Base-by-base conservation (phyloP, 2,113 vertebrate species). In the Mormyrus iriodes region DNA sequence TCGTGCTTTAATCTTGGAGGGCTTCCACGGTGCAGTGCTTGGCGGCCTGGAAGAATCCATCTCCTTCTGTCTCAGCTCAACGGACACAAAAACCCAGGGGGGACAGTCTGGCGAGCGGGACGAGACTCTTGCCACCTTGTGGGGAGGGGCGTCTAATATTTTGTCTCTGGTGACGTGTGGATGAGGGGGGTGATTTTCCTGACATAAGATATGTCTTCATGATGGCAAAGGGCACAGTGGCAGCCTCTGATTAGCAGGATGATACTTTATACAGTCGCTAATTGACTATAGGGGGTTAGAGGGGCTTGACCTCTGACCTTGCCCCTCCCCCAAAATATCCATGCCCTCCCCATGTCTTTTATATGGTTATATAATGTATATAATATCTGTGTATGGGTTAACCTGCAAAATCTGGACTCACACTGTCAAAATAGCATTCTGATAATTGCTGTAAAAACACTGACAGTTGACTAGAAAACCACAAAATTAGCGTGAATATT, bases 1-100 rank as follows among this genome's bases (percentile, higher is more conserved):
- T 84, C 39, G 19, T 10, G 21, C 82, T 84, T 84, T 84, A 48
- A 84, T 84, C 82, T 84, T 48, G 82, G 82, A 84, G 24, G 82
- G 24, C 82, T 84, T 84, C 82, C 21, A 84, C 82, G 10, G 39
- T 0, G 44, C 35, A 42, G 44, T 24, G 82, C 82, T 84, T 48
- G 44, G 82, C 17, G 3, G 42, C 8, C 82, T 24, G 82, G 24
- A 84, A 48, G 82, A 48, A 44, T 84, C 82, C 42, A 46, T 48
- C 39, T 84, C 82, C 82, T 48, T n/a, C 82, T 84, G 82, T 42
- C 82, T 48, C 19, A 19, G 79, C 79, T 44, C 79, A 84, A 48
- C 42, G 21, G 79, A 84, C 82, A 84, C 42, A 84, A 44, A 84
- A 48, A 39, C 82, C 27, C 44, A 49, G 9, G 31, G 48, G 85